Evolutionary conservation across 2,888 invertebrate species (phyloP), one percentile per base, ranked within the genome.

Genomic region (Cosmia pyralina): DNA sequence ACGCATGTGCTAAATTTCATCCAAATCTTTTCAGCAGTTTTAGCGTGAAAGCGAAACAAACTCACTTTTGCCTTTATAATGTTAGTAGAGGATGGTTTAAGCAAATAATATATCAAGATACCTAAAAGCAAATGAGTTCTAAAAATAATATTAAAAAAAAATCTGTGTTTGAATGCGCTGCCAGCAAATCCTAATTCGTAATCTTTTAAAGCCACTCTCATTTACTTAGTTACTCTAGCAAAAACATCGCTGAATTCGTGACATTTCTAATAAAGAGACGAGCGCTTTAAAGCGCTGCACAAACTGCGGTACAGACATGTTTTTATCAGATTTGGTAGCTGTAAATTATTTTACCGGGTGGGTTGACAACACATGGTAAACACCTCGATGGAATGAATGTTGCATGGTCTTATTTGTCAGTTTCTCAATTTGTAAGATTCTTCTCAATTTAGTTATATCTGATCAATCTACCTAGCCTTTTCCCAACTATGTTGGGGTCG

Each of bases 181-280:
- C 44, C 52, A 63, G 38, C 22, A 13, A 48, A 66, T 63, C 15
- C 34, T 50, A 58, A 74, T 65, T 63, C 44, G 15, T 55, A 67
- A 70, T 78, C 74, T 67, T 67, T 66, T 44, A 55, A 63, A 74
- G 15, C 63, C 38, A 46, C 44, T 74, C 62, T 66, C 68, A 79
- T 72, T 81, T 53, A 72, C 52, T 76, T 52, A 59, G 66, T 46
- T 41, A 69, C 7, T 63, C 22, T 38, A 67, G 71, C 68, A 69
- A 74, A 79, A 79, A 74, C 79, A 75, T 65, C 28, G 69, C 69
- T 59, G 55, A 34, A 70, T 70, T 79, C 58, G 34, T 48, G 68
- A 52, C 48, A 44, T 50, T 65, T 28, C 52, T 79, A 73, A 65
- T 69, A 44, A 15, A 48, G 1, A 62, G 44, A 63, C 64, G 66